Conservation (phyloP, 2,113 vertebrate species). For the Indicator indicator region DNA sequence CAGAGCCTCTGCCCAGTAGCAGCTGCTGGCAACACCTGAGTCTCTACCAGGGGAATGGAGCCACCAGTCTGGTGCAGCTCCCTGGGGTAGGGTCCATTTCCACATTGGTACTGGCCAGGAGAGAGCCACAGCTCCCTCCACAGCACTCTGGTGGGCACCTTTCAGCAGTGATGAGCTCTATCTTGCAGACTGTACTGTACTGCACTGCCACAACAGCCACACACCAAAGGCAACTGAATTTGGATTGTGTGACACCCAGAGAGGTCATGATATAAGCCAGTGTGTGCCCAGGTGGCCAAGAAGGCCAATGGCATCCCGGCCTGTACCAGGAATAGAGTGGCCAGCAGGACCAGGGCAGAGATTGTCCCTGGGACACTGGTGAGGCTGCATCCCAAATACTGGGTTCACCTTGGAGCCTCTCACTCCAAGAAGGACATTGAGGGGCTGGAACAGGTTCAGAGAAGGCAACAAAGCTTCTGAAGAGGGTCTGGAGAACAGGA, state of each 20-base stretch:
- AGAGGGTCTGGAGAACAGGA: too few species aligned
- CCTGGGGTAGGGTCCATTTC: not conserved
- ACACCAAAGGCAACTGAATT: not conserved
- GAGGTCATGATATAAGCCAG: not conserved
- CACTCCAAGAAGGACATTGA: too few species aligned
- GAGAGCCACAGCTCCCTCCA: not conserved
- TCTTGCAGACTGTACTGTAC: not conserved
- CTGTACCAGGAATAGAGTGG: too few species aligned
- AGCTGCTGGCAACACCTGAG: not conserved
- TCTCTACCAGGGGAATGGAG: not conserved
- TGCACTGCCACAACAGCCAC: not conserved
- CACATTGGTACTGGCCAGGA: not conserved
- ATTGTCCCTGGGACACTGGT: too few species aligned
- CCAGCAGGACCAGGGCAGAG: too few species aligned
- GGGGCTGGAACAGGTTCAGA: too few species aligned
- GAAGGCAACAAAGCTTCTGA: too few species aligned
- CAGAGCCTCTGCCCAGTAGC: not conserved
- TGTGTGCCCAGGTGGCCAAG: too few species aligned
- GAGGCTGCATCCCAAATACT: too few species aligned
- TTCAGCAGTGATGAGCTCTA: fast-evolving
- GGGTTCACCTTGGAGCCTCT: too few species aligned
- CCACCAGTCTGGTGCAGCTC: not conserved
- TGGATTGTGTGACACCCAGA: not conserved
- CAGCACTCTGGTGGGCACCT: fast-evolving
- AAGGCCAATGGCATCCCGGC: too few species aligned